Evolutionary conservation across 2,797 vertebrate species (phyloP), one percentile per base, ranked within the genome.

Genomic region (Rhinogobio ventralis): DNA sequence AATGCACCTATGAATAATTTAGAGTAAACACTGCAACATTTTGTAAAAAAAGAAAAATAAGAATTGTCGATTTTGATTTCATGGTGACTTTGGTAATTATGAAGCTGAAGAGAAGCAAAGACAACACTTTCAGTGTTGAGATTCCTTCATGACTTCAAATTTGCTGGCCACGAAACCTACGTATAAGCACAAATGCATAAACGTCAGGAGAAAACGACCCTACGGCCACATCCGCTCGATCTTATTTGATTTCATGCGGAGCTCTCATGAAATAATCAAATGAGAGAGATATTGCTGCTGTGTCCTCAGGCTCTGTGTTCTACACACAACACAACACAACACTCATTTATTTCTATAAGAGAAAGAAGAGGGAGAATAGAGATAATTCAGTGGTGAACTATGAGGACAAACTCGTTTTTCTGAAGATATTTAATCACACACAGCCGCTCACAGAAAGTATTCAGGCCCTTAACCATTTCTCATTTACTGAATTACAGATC

Each of bases 211-310:
- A 74, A 76, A 68, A 33, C 49, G 20, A 60, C 90, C 93, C 85
- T 86, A 85, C 88, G 89, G 91, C 88, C 91, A 92, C 90, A 90
- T 92, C 92, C 93, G 90, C 90, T 91, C 88, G 89, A 89, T 85
- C 84, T 92, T 91, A 91, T 89, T 82, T 86, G 66, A 84, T 89
- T 89, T 86, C 76, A 85, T 81, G 83, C 75, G 62, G 88, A 81
- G 85, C 90, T 92, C 90, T 91, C 86, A 88, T 82, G 81, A 87
- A 87, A 90, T 91, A 91, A 92, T 92, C 84, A 79, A 88, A 89
- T 91, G 89, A 93, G 79, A 80, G 82, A 91, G 93, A 91, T 89
- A 91, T 89, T 90, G 91, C 90, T 88, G 88, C 73, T 6, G 88
- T 85, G 86, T 82, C 88, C 85, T 66, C 49, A 83, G 91, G 90